These are phyloP conservation scores for Trichonephila clavata DNA, from an alignment of 1,140 invertebrate species.

Conservation along the genomic window DNA sequence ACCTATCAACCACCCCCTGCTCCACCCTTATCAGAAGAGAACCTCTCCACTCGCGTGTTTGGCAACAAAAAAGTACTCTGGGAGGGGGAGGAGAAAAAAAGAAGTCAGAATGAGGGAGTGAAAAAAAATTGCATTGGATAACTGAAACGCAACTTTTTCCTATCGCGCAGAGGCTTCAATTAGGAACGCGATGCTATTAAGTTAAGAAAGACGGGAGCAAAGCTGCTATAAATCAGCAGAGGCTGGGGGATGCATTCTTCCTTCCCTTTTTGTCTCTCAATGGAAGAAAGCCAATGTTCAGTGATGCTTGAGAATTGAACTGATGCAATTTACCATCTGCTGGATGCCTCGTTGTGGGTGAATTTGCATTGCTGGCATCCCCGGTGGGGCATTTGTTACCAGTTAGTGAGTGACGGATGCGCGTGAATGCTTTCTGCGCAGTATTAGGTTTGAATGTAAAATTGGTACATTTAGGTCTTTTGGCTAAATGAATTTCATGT, in stretches of 20 bases:
- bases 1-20: constrained; percentile 36
- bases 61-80: background rate
- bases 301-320: constrained; percentile 52
- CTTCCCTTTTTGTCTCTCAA: background rate
- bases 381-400: constrained; percentile 6
- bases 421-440: background rate
- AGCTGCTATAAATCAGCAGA: constrained; percentile 39
- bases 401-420: constrained; percentile 9
- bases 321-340: constrained; percentile 56
- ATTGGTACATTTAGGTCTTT: background rate
- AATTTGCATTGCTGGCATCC: constrained; percentile 9
- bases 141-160: constrained; percentile 55
- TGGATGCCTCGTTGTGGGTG: background rate
- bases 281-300: constrained; percentile 57
- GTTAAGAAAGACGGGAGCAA: constrained; percentile 39
- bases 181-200: constrained; percentile 40
- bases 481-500: no score
- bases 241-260: background rate
- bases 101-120: background rate
- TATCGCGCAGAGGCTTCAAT: constrained; percentile 48
- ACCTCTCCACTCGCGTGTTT: background rate
- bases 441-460: background rate
- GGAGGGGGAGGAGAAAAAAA: background rate
- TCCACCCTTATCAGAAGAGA: constrained; percentile 36
- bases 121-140: constrained; percentile 15